These are phyloP conservation scores for Bovichtus variegatus DNA, from an alignment of 2,797 vertebrate genomes.

Conservation along the genomic window DNA sequence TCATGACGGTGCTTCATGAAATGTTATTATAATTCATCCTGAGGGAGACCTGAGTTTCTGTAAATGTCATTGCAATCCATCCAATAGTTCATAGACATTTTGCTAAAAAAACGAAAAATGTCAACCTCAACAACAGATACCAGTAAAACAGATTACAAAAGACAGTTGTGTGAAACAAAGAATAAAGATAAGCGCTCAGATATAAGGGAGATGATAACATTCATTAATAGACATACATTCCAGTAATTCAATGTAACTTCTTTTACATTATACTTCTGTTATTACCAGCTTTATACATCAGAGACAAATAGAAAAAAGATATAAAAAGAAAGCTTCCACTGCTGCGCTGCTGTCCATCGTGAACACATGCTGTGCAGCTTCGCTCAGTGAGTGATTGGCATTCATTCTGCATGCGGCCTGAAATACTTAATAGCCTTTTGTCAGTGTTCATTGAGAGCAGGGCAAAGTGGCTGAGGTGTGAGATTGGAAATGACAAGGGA, in stretches of 20 bases:
- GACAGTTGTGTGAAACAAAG: not conserved
- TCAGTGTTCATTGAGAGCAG: slow-evolving; percentile 9
- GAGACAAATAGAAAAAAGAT: not conserved
- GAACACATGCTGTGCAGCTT: slow-evolving; percentile 21
- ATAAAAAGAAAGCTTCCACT: not conserved
- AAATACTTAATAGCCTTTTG: slow-evolving; percentile 37
- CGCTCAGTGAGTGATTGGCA: not conserved
- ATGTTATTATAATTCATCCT: not conserved
- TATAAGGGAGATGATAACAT: not conserved
- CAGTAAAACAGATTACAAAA: not conserved
- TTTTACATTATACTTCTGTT: not conserved
- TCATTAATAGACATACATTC: not conserved
- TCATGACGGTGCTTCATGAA: not conserved
- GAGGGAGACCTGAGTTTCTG: not conserved
- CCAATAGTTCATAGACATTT: slow-evolving; percentile 21
- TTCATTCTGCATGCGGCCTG: slow-evolving; percentile 25
- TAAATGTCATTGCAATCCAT: not conserved
- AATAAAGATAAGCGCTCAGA: not conserved
- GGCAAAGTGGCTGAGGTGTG: not conserved
- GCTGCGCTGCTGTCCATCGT: slow-evolving; percentile 16
- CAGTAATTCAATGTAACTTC: not conserved
- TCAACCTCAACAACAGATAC: not conserved
- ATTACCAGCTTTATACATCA: not conserved
- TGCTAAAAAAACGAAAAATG: slow-evolving; percentile 5
- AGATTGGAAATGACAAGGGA: slow-evolving; percentile 8